Conservation (phyloP, 2,113 vertebrate species). For the Datnioides undecimradiatus region DNA sequence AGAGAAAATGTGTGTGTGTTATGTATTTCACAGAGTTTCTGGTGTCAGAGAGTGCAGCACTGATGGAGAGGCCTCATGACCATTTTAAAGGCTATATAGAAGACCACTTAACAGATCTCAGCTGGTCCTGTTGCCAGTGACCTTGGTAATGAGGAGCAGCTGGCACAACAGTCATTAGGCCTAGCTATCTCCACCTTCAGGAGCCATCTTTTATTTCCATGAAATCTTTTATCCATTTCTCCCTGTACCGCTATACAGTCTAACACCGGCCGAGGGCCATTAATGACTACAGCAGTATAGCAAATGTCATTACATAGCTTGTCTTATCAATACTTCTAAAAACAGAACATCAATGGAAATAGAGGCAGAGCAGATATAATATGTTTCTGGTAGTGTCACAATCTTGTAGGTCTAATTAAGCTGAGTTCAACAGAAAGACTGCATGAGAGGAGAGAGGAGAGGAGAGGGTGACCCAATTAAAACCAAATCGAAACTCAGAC, state of each 20-base stretch:
- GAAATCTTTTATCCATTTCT: slow-evolving; percentile 69
- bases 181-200: slow-evolving; percentile 66
- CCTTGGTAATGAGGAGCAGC: slow-evolving; percentile 76
- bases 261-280: slow-evolving; percentile 45
- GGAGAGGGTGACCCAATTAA: slow-evolving; percentile 82
- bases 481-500: slow-evolving; percentile 74
- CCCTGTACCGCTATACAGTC: slow-evolving; percentile 49
- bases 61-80: slow-evolving; percentile 54
- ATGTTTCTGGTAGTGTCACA: slow-evolving; percentile 70
- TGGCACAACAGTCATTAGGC: slow-evolving; percentile 72
- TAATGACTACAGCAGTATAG: slow-evolving; percentile 68
- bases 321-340: slow-evolving; percentile 80
- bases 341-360: slow-evolving; percentile 76
- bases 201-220: slow-evolving; percentile 71
- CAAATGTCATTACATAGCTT: slow-evolving; percentile 73
- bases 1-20: slow-evolving; percentile 41
- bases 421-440: slow-evolving; percentile 69
- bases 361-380: slow-evolving; percentile 66
- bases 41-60: slow-evolving; percentile 49
- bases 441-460: slow-evolving; percentile 58
- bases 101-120: slow-evolving; percentile 70
- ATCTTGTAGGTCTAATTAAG: slow-evolving; percentile 79
- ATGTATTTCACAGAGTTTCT: slow-evolving; percentile 48
- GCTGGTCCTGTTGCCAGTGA: slow-evolving; percentile 66
- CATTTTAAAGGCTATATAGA: slow-evolving; percentile 69